Percentiles rank a stretch among this genome's conserved stretches.
Conservation (phyloP, 2,113 vertebrate genomes). For the Lathamus discolor region DNA sequence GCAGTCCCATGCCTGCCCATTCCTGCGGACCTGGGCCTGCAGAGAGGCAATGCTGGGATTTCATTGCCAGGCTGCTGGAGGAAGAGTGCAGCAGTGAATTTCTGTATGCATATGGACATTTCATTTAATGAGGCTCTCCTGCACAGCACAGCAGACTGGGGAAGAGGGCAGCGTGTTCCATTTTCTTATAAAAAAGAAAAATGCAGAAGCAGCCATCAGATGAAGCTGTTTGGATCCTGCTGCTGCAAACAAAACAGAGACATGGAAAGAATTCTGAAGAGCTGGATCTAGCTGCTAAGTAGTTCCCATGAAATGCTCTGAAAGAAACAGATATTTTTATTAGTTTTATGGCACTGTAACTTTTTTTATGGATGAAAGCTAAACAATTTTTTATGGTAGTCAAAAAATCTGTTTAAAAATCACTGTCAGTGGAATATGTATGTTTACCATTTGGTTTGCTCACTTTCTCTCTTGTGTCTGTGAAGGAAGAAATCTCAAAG, state of each 20-base stretch:
- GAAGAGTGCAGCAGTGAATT: neutral
- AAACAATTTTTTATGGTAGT: neutral
- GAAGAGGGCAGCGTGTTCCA: neutral
- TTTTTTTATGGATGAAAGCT: neutral
- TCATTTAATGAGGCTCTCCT: neutral
- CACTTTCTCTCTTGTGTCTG: neutral
- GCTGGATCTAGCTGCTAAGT: neutral
- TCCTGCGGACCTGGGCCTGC: neutral
- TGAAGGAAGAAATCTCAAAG: neutral
- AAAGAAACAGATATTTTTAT: neutral
- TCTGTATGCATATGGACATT: neutral
- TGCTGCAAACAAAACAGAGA: constrained; percentile 29
- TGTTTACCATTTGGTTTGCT: neutral
- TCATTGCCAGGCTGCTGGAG: neutral
- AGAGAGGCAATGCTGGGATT: neutral
- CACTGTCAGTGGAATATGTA: neutral
- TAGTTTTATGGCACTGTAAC: neutral
- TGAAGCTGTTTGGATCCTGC: constrained; percentile 33
- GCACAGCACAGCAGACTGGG: neutral
- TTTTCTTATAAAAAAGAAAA: constrained; percentile 30
- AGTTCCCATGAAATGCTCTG: constrained; percentile 3
- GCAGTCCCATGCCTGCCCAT: accelerated
- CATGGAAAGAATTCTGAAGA: constrained; percentile 38
- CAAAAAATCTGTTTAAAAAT: neutral
- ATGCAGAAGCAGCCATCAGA: constrained; percentile 9